These are phyloP conservation scores for Atractosteus spatula DNA, from an alignment of 2,113 vertebrate species.

Conservation along the genomic window DNA sequence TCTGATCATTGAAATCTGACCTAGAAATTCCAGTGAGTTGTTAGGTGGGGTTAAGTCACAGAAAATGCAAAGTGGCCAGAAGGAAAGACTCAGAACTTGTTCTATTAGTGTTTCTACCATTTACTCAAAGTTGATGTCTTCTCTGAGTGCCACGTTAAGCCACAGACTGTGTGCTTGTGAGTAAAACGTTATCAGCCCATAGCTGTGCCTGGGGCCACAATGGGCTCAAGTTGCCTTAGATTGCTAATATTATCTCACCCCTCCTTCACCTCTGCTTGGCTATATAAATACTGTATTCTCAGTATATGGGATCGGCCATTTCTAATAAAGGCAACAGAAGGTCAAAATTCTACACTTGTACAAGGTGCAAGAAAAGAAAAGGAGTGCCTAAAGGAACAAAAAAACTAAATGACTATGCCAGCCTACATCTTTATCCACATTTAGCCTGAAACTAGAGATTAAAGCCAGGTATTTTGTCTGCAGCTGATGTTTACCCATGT, in stretches of 20 bases:
- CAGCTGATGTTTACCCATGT: conserved; percentile 44
- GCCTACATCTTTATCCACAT: conserved; percentile 34
- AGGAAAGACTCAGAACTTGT: conserved; percentile 45
- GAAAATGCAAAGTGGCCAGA: conserved; percentile 49
- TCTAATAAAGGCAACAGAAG: neutral
- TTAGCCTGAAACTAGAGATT: conserved; percentile 34
- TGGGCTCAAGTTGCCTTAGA: conserved; percentile 55
- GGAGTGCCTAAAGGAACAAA: conserved; percentile 30
- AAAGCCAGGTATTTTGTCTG: conserved; percentile 43
- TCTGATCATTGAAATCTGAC: conserved; percentile 52
- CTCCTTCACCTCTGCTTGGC: conserved; percentile 1
- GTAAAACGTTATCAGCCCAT: conserved; percentile 31
- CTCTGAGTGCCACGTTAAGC: neutral
- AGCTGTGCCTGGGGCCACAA: conserved; percentile 51
- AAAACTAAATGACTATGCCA: conserved; percentile 39
- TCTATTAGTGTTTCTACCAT: conserved; percentile 55
- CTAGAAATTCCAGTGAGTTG: conserved; percentile 57
- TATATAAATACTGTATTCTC: no score
- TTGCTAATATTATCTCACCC: conserved; percentile 46
- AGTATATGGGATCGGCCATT: neutral
- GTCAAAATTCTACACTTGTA: neutral
- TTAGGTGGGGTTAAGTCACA: conserved; percentile 63
- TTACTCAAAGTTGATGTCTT: conserved; percentile 55
- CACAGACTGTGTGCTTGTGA: neutral
- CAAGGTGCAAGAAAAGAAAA: neutral